Base-by-base conservation (phyloP, 2,113 vertebrate species). In the Oryzias celebensis region DNA sequence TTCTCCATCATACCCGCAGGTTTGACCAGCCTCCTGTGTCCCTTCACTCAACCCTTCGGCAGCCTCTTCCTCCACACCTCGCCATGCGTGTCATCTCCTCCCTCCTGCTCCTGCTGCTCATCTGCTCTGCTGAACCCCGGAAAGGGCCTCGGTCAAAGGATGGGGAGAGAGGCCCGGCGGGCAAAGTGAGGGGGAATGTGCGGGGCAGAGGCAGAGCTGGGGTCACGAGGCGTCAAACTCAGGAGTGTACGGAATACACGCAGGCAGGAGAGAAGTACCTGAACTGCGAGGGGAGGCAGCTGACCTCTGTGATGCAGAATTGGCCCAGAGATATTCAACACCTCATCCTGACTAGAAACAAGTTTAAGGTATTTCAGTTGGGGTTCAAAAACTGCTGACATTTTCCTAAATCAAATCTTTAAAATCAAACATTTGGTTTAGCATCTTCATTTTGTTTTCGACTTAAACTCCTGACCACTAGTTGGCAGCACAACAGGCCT, bases 251-350 rank as follows among this genome's bases (percentile, higher is more conserved):
- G 41, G 92, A 93, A 64, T 98, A 96, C 80, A 84, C 68, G 0
- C 93, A 96, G 31, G 90, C 90, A 7, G 92, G 95, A 4, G 94
- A 98, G 76, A 98, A 96, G 78, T 96, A 94, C 81, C 84, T 98
- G 75, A 96, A 97, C 74, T 99, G 97, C 67, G 95, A 98, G 88
- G 95, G 96, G 75, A 92, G 88, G 70, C 93, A 93, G 63, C 77
- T 98, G 71, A 93, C 91, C 60, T 89, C 89, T 26, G 89, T 97
- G 67, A 85, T 89, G 72, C 83, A 90, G 45, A 89, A 88, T 72
- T 97, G 95, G 96, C 94, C 95, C 73, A 92, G 91, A 62, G 95
- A 99, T 63, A 88, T 94, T 67, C 88, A 96, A 64, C 97, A 99
- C 70, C 94, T 99, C 88, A 88, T 97, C 16, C 80, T 99, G 68